A percentile compares a stretch with the other conserved stretches of the same genome.
Evolutionary conservation across 2,113 vertebrate genomes (phyloP).

Genomic region (Atractosteus spatula): DNA sequence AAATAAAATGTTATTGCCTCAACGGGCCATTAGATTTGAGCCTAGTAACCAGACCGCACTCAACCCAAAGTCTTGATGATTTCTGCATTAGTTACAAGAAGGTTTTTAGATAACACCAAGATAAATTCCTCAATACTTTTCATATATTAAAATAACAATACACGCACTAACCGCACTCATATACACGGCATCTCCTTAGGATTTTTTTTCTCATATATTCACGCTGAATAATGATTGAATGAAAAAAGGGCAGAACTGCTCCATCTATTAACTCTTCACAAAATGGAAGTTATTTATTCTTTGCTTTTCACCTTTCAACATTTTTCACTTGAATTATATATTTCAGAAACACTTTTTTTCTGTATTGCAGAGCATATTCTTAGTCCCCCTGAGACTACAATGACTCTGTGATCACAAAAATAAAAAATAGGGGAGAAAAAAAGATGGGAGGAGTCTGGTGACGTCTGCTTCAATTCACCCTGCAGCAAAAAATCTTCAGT

Average conservation of each 20-base stretch:
- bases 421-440: constrained; percentile 2
- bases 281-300: constrained; percentile 26
- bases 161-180: no score
- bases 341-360: no score
- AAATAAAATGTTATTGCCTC: not conserved
- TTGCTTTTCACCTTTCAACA: constrained; percentile 45
- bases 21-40: not conserved
- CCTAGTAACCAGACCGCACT: not conserved
- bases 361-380: no score
- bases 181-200: no score
- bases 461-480: constrained; percentile 65
- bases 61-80: not conserved
- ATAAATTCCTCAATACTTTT: no score
- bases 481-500: constrained; percentile 62
- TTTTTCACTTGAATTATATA: no score
- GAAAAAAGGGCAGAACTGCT: no score
- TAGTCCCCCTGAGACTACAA: constrained; percentile 39
- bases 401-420: constrained; percentile 56
- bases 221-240: no score
- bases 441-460: constrained; percentile 67
- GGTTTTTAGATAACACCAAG: no score
- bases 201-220: no score
- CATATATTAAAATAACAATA: no score
- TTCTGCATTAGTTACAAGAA: not conserved
- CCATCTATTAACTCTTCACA: no score